phyloP scores from a whole-genome alignment of 1,140 invertebrate genomes.

The Trichonephila clavata region DNA sequence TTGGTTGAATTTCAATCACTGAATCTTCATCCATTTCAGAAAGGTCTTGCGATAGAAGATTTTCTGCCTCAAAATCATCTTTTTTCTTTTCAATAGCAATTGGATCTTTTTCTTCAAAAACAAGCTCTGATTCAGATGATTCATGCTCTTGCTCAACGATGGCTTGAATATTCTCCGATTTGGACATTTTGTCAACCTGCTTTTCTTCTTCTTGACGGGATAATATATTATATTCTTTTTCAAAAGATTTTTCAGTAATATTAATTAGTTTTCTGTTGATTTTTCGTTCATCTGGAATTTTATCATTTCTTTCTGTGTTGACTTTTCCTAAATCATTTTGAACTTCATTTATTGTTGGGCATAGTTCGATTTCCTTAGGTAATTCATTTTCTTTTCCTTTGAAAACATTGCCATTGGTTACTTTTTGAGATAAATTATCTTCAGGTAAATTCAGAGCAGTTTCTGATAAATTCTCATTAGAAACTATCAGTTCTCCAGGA shows the following conservation, averaged over 20 bases:
- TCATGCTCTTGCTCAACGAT: constrained; percentile 58
- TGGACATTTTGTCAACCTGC: constrained; percentile 36
- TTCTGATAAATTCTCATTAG: constrained; percentile 48
- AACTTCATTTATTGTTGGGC: constrained; percentile 20
- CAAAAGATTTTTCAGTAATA: constrained; percentile 61
- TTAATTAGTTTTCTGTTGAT: constrained; percentile 61
- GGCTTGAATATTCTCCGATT: constrained; percentile 58
- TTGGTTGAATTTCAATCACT: constrained; percentile 66
- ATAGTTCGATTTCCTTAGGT: constrained; percentile 30
- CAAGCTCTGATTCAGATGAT: constrained; percentile 74
- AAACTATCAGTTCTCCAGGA: constrained; percentile 33
- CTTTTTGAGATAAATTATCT: constrained; percentile 22
- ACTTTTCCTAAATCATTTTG: constrained; percentile 73
- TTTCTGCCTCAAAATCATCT: constrained; percentile 78
- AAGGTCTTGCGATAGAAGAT: constrained; percentile 77
- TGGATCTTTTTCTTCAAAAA: constrained; percentile 41
- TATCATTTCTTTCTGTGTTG: constrained; percentile 61
- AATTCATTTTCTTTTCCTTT: constrained; percentile 71
- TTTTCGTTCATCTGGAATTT: constrained; percentile 66
- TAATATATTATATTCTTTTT: constrained; percentile 73
- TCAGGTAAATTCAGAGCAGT: constrained; percentile 32
- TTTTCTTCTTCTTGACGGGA: constrained; percentile 57
- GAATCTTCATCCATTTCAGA: constrained; percentile 77
- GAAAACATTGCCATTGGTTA: constrained; percentile 51
- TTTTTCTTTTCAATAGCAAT: constrained; percentile 65